Evolutionary conservation across 2,797 vertebrate genomes (phyloP).

Genomic region (Epinephelus coioides): DNA sequence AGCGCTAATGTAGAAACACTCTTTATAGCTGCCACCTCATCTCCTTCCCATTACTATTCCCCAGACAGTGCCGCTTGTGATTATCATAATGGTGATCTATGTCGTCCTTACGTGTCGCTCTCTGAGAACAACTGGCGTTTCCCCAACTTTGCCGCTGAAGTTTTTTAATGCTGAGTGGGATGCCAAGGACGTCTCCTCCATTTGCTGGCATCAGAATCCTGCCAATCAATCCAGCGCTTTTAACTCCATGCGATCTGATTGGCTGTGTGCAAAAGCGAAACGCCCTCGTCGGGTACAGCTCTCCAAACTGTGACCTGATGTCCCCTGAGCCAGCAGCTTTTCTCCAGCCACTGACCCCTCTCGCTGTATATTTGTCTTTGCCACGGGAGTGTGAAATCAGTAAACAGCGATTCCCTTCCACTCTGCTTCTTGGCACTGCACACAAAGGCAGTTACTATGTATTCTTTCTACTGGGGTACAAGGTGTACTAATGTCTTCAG

Average conservation of each 20-base stretch:
- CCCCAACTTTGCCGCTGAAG: conserved; percentile 75
- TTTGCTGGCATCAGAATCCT: conserved; percentile 70
- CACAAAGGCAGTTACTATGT: conserved; percentile 51
- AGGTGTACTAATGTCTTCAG: conserved; percentile 53
- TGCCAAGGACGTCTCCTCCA: conserved; percentile 74
- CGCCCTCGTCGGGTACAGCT: conserved; percentile 36
- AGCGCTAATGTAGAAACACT: conserved; percentile 76
- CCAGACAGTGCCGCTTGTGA: conserved; percentile 74
- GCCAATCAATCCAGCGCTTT: conserved; percentile 74
- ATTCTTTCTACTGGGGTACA: conserved; percentile 34
- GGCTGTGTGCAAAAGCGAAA: conserved; percentile 42
- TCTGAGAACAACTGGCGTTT: conserved; percentile 76
- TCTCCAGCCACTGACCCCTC: conserved; percentile 49
- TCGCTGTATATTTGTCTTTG: conserved; percentile 70
- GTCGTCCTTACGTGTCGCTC: conserved; percentile 81
- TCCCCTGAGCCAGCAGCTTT: conserved; percentile 78
- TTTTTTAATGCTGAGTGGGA: conserved; percentile 73
- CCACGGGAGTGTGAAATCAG: conserved; percentile 60
- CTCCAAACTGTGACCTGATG: conserved; percentile 48
- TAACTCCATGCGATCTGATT: conserved; percentile 60
- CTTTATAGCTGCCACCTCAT: conserved; percentile 82
- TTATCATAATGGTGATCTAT: conserved; percentile 85
- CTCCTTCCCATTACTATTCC: conserved; percentile 84
- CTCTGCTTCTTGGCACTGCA: conserved; percentile 28
- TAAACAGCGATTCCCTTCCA: conserved; percentile 52